These are phyloP conservation scores for Eustalomyia histrio DNA, from an alignment of 2,888 invertebrate genomes.

Conservation along the genomic window DNA sequence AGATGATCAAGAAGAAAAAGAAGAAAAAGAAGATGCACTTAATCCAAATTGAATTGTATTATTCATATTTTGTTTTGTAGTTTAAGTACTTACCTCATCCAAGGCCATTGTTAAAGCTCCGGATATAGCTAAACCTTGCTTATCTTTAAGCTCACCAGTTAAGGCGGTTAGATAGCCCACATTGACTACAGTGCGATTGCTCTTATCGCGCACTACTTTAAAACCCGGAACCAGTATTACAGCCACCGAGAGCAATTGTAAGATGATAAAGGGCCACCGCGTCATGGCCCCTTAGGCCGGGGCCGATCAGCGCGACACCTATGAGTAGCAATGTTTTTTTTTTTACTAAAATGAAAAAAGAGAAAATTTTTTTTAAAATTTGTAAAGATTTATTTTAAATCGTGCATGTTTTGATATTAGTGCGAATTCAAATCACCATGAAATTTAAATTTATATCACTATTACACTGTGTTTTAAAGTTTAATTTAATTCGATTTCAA, in stretches of 20 bases:
- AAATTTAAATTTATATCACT: no score
- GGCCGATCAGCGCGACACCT: conserved; percentile 83
- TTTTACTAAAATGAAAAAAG: conserved; percentile 75
- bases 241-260: conserved; percentile 84
- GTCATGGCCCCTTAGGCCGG: conserved; percentile 81
- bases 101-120: conserved; percentile 95
- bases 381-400: no score
- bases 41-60: not conserved
- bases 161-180: conserved; percentile 93
- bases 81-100: conserved; percentile 83
- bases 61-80: not conserved
- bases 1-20: no score
- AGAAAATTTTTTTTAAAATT: no score
- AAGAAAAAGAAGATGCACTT: conserved; percentile 4
- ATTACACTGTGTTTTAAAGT: no score
- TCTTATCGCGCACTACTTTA: conserved; percentile 77
- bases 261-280: conserved; percentile 81
- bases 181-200: conserved; percentile 82
- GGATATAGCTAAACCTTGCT: conserved; percentile 92
- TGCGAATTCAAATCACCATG: no score
- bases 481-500: no score
- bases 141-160: conserved; percentile 87
- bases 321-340: conserved; percentile 80
- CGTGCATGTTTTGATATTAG: no score
- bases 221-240: conserved; percentile 81